phyloP scores from a whole-genome alignment of 2,888 invertebrate species.

The Psylliodes chrysocephalus region DNA sequence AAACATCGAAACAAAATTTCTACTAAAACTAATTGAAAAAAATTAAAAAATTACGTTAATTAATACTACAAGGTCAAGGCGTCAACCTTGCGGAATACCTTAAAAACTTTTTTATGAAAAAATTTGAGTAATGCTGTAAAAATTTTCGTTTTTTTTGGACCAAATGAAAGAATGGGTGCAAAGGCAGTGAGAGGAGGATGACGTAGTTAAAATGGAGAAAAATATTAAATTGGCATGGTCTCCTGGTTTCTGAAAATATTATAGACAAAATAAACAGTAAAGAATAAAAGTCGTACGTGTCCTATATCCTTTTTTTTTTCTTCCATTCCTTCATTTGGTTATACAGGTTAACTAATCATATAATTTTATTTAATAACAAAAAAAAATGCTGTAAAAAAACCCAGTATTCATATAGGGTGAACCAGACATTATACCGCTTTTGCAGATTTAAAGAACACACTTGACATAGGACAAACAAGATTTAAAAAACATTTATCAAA shows the following conservation, averaged over 20 bases:
- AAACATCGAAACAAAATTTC: background rate
- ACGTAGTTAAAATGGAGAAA: slow-evolving; percentile 15
- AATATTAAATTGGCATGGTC: slow-evolving; percentile 2
- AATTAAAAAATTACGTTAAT: background rate
- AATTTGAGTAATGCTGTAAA: background rate
- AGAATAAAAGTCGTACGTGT: background rate
- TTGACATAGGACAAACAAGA: no score
- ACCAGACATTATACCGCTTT: no score
- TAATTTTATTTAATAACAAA: no score
- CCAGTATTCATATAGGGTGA: no score
- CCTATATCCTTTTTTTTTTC: background rate
- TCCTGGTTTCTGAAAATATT: slow-evolving; percentile 3
- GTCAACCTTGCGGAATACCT: background rate
- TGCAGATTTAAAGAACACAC: no score
- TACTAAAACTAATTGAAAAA: background rate
- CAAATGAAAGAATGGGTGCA: slow-evolving; percentile 27
- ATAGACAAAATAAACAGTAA: background rate
- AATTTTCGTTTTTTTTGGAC: background rate
- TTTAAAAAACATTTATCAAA: no score
- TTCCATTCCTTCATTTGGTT: slow-evolving; percentile 9
- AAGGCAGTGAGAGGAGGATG: slow-evolving; percentile 24
- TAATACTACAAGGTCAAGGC: background rate
- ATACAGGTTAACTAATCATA: no score
- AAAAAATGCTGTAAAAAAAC: no score
- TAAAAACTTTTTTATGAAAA: background rate